A percentile compares a stretch with the other conserved stretches of the same genome.
phyloP scores from a whole-genome alignment of 2,888 invertebrate species.

The Aricia artaxerxes region DNA sequence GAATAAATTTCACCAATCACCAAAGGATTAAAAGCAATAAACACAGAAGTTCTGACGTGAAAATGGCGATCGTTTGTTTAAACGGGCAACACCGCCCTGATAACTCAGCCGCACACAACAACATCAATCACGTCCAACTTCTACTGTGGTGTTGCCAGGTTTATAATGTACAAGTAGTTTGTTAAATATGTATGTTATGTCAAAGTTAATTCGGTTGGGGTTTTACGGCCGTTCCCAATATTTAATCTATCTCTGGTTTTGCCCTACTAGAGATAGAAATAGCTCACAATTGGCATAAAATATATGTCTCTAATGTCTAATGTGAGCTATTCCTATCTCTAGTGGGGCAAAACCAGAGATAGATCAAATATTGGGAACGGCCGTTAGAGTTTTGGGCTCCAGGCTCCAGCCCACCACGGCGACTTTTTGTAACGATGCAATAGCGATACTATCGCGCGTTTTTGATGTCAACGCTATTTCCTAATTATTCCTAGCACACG shows the following conservation, averaged over 20 bases:
- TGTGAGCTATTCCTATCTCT: too few species aligned
- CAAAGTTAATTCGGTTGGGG: not conserved
- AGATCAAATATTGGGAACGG: too few species aligned
- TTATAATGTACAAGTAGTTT: not conserved
- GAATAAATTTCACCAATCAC: not conserved
- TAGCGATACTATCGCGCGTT: too few species aligned
- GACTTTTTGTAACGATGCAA: too few species aligned
- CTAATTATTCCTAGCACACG: too few species aligned
- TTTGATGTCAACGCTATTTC: too few species aligned
- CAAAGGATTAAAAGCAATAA: constrained; percentile 2
- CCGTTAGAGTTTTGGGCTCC: not conserved
- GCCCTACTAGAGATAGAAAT: too few species aligned
- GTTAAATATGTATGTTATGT: not conserved
- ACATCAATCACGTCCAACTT: constrained; percentile 15
- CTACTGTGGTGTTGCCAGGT: constrained; percentile 9
- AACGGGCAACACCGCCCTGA: constrained; percentile 4
- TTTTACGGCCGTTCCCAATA: not conserved
- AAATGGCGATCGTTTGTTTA: not conserved
- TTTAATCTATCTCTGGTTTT: too few species aligned
- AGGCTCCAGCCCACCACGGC: not conserved
- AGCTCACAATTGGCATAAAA: too few species aligned
- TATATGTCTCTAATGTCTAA: too few species aligned
- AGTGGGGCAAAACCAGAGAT: too few species aligned
- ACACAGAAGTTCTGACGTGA: not conserved
- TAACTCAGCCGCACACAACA: not conserved